These are phyloP conservation scores for Hyposmocoma kahamanoa DNA, from an alignment of 1,140 invertebrate genomes.

Conservation along the genomic window DNA sequence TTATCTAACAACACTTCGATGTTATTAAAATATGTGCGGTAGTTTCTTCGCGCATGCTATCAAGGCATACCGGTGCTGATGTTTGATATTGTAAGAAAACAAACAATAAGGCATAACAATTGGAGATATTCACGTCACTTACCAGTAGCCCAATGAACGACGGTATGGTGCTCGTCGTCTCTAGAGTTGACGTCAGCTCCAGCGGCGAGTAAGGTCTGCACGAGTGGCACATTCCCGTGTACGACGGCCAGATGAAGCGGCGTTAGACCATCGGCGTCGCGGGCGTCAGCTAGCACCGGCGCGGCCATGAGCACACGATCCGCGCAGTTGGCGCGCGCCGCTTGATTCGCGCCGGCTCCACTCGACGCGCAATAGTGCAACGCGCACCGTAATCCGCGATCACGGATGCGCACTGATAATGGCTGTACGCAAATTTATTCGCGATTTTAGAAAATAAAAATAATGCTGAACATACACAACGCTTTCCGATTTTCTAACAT, in stretches of 20 bases:
- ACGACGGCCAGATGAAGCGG: conserved; percentile 94
- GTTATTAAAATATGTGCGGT: too few relatives aligned
- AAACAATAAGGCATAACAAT: too few relatives aligned
- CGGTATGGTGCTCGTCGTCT: conserved; percentile 95
- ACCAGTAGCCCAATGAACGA: conserved; percentile 99
- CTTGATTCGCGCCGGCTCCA: conserved; percentile 73
- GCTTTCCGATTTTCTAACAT: too few relatives aligned
- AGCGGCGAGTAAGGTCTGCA: conserved; percentile 85
- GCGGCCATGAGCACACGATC: conserved; percentile 84
- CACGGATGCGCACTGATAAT: conserved; percentile 77
- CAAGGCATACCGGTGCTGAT: too few relatives aligned
- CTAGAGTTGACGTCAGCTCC: conserved; percentile 90
- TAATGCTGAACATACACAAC: too few relatives aligned
- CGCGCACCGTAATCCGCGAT: conserved; percentile 89
- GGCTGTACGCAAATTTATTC: conserved; percentile 65
- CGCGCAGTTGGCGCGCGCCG: conserved; percentile 78
- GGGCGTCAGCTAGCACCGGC: conserved; percentile 84
- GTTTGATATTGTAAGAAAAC: too few relatives aligned
- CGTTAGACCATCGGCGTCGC: conserved; percentile 95
- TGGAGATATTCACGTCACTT: too few relatives aligned
- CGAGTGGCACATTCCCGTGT: conserved; percentile 88
- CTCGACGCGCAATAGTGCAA: conserved; percentile 92
- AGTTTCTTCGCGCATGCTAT: too few relatives aligned
- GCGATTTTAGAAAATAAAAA: too few relatives aligned
- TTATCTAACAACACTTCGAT: too few relatives aligned